Evolutionary conservation across 2,113 vertebrate genomes (phyloP), one percentile per base, ranked within the genome.

Genomic region (Antigone vipio): DNA sequence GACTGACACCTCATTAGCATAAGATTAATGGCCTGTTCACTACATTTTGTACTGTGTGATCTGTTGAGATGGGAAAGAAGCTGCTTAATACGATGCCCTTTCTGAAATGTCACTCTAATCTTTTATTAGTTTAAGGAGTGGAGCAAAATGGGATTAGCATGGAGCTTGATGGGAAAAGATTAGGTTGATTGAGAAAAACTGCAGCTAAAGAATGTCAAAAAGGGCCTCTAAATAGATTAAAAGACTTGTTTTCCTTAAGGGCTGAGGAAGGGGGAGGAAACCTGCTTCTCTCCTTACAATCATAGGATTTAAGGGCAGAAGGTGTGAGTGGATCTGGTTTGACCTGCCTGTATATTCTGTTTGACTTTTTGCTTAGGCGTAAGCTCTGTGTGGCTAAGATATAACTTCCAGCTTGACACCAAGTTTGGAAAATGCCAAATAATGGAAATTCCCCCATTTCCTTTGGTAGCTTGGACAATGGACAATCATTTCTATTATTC

Each of bases 61-160:
- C 84, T 91, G 92, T 88, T 93, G 95, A 97, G 85, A 87, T 95
- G 95, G 96, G 94, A 85, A 96, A 55, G 49, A 72, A 94, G 94
- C 97, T 97, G 98, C 96, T 98, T 98, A 98, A 99, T 98, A 96
- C 77, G 76, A 89, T 99, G 98, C 98, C 98, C 98, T 99, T 99
- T 99, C 93, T 96, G 95, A 99, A 99, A 99, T 99, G 98, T 98
- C 99, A 98, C 92, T 93, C 98, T 98, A 98, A 98, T 99, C 98
- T 99, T 98, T 98, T 98, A 98, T 99, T 98, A 98, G 98, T 98
- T 98, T 98, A 99, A 98, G 97, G 97, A 98, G 94, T 89, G 97
- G 89, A 97, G 96, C 92, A 88, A 96, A 96, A 98, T 95, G 89
- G 90, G 81, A 96, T 98, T 98, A 98, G 97, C 97, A 97, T 98